phyloP scores from a whole-genome alignment of 30 jellyfish, hydroid and myxozoan genomes.

The Aurelia sp. region DNA sequence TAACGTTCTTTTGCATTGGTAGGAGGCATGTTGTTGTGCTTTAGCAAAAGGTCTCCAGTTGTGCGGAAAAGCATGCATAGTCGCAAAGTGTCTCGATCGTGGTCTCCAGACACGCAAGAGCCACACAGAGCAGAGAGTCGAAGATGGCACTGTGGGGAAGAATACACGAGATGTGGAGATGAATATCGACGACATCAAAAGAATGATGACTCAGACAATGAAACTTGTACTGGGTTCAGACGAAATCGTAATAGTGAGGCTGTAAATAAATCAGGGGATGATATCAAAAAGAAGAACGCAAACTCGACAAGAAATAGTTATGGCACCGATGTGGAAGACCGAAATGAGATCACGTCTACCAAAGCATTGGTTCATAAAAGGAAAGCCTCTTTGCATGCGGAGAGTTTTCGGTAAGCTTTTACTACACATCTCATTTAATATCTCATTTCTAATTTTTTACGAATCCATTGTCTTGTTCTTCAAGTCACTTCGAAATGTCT shows the following conservation, averaged over 20 bases:
- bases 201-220: not conserved
- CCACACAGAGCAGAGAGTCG: constrained; percentile 7
- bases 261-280: not conserved
- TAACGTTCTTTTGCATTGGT: too few species aligned
- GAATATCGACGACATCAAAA: constrained; percentile 21
- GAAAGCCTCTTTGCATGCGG: constrained; percentile 9
- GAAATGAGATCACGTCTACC: not conserved
- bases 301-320: not conserved
- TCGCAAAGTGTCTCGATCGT: constrained; percentile 5
- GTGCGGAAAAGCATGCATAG: constrained; percentile 1
- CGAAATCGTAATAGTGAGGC: constrained; percentile 9
- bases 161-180: constrained; percentile 52
- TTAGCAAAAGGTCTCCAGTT: constrained; percentile 67
- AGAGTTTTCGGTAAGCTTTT: constrained; percentile 37
- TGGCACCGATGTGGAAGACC: constrained; percentile 39
- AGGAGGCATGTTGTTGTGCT: constrained; percentile 38
- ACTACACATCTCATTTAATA: too few species aligned
- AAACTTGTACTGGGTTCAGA: constrained; percentile 19
- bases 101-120: constrained; percentile 44
- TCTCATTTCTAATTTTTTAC: too few species aligned
- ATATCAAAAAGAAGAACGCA: not conserved
- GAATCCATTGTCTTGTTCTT: too few species aligned
- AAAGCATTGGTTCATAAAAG: constrained; percentile 38
- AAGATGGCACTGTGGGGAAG: constrained; percentile 56
- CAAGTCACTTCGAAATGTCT: too few species aligned